Evolutionary conservation across 2,113 vertebrate species (phyloP), one percentile per base, ranked within the genome.

Genomic region (Corythornis cristatus): DNA sequence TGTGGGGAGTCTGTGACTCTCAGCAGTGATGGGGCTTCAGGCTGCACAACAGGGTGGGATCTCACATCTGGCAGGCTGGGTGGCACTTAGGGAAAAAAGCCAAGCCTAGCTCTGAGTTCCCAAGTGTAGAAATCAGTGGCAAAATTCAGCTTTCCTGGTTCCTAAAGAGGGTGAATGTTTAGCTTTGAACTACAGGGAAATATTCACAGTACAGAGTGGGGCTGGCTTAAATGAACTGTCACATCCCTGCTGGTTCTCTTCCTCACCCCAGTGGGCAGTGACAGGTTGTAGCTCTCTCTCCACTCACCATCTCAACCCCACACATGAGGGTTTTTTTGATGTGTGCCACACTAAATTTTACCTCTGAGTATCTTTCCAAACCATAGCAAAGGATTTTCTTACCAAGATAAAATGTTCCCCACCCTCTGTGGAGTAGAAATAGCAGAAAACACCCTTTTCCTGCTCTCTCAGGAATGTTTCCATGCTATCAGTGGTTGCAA

Each of bases 401-500:
- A 23, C 53, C 12, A 57, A 71, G 57, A 61, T 33, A 83, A 64
- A 45, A 37, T 8, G 53, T 57, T 54, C 53, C 68, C 51, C 28
- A 5, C 53, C 28, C 19, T 80, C 78, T 67, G n/a, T 66, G 88
- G 19, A 3, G 57, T 88, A 51, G 76, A 77, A 93, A 84, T 57
- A 65, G 60, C 57, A 65, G 2, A 23, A 33, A 71, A n/a, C 60
- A 2, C 90, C 56, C 76, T 91, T 93, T 96, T 95, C 91, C 91
- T 93, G 37, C 51, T 64, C 46, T 1, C 2, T 29, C 56, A 85
- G 79, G 46, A 45, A 19, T 42, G 45, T 64, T 64, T 86, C 72
- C 57, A 2, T 10, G 18, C 43, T 53, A 65, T 15, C 80, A 74
- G 70, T 18, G 3, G 22, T 58, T 35, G 37, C 25, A 20, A 40